A percentile compares a stretch with the other conserved stretches of the same genome.
phyloP scores from a whole-genome alignment of 1,140 invertebrate species.

The Scaptomyza graminum region DNA sequence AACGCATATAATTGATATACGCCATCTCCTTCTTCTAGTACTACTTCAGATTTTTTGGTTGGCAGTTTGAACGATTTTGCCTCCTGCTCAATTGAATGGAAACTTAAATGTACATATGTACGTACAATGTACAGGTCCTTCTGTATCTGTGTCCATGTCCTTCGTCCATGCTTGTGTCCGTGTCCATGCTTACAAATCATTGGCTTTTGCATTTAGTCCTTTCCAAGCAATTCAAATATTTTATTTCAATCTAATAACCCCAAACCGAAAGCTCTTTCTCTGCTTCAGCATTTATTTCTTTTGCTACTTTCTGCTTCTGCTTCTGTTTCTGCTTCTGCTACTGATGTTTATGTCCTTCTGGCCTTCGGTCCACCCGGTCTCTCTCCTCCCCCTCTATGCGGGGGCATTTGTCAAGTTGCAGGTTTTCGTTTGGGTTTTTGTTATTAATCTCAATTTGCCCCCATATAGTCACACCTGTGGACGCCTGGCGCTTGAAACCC shows the following conservation, averaged over 20 bases:
- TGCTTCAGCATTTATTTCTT: conserved; percentile 8
- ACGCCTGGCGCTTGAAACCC: conserved; percentile 2
- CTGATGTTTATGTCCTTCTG: neutral
- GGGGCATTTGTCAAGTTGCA: conserved; percentile 72
- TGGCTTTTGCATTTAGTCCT: conserved; percentile 58
- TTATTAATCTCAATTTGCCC: conserved; percentile 76
- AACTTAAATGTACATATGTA: conserved; percentile 66
- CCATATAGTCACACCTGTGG: conserved; percentile 48
- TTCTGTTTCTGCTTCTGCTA: neutral
- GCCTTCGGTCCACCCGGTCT: neutral
- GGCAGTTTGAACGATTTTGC: conserved; percentile 57
- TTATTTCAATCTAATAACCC: conserved; percentile 57
- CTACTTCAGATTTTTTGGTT: conserved; percentile 37
- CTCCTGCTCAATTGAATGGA: conserved; percentile 65
- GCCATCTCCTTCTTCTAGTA: conserved; percentile 37
- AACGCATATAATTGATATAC: conserved; percentile 75
- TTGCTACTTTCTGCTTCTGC: neutral
- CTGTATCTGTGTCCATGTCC: conserved; percentile 8
- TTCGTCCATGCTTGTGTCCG: conserved; percentile 24
- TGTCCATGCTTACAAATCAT: conserved; percentile 71
- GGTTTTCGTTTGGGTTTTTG: conserved; percentile 59
- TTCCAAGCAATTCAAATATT: conserved; percentile 62
- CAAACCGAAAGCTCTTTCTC: conserved; percentile 24
- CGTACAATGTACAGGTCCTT: neutral
- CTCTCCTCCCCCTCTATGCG: conserved; percentile 9